Evolutionary conservation across 1,140 invertebrate species (phyloP), one percentile per base, ranked within the genome.

Genomic region (Mercenaria mercenaria): DNA sequence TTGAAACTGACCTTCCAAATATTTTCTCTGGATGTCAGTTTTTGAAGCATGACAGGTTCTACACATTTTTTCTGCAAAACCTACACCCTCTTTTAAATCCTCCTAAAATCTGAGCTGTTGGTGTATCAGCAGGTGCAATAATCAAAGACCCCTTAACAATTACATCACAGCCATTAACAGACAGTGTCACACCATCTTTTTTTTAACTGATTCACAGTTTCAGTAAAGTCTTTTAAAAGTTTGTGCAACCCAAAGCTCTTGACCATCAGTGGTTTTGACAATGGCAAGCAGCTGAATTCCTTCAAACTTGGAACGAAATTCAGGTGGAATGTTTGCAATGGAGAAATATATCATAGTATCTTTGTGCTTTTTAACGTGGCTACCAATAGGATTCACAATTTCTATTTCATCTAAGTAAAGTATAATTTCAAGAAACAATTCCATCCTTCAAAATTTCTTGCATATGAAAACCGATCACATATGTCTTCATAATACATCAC

Each of bases 361-460:
- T 13, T 67, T 67, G 20, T 67, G 61, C 20, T 67, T 67, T n/a
- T 67, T 67, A 32, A 34, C 29, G 32, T 67, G 61, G 20, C 26
- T 67, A 10, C 61, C 61, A 67, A 67, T 67, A 10, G 61, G 61
- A 67, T 67, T 67, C 3, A 67, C 61, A 67, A 67, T 67, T 67
- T 67, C 61, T 32, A 67, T 67, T 32, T 67, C 61, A 67, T 67
- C 61, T 26, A 67, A 2, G 29, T 67, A 67, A 4, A 67, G 29
- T 8, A 67, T 6, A 29, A 67, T 4, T 20, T 67, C 3, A 2
- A 67, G 10, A n/a, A 37, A 34, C 13, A 13, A 59, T 59, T 26
- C 26, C 56, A 29, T 56, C 4, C 4, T 4, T n/a, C 3, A 23
- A 3, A 15, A 56, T 15, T 3, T 56, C 52, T 56, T 56, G 10